These are phyloP conservation scores for Sterrhoptilus dennistouni DNA, from an alignment of 2,113 vertebrate genomes.

Conservation along the genomic window DNA sequence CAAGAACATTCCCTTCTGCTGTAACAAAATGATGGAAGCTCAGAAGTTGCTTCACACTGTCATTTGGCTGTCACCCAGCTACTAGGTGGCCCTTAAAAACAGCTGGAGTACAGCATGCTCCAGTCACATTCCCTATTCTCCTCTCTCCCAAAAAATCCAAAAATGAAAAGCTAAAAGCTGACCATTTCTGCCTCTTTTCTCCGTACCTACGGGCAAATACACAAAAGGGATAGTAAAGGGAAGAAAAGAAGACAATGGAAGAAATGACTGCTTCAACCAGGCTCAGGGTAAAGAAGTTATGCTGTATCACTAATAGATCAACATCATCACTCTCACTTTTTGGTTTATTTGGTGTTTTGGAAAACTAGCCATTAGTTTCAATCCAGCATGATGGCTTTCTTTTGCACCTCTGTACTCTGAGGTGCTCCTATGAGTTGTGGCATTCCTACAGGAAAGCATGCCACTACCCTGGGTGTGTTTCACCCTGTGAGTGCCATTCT, in stretches of 20 bases:
- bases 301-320: not conserved
- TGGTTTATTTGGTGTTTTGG: not conserved
- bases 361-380: not conserved
- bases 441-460: not conserved
- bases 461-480: not conserved
- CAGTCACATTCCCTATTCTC: not conserved
- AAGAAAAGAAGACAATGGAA: not conserved
- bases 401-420: not conserved
- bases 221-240: not conserved
- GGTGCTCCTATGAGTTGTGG: not conserved
- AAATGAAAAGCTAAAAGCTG: not conserved
- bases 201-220: not conserved
- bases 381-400: not conserved
- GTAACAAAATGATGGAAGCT: not conserved
- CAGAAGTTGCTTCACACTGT: not conserved
- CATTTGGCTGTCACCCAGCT: not conserved
- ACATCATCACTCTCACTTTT: not conserved
- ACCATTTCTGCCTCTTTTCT: not conserved
- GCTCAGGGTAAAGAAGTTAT: not conserved
- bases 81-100: not conserved
- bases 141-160: not conserved
- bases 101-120: not conserved
- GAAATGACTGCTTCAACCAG: not conserved
- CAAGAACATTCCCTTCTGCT: not conserved
- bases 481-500: not conserved